phyloP scores from a whole-genome alignment of 2,797 vertebrate species.

The Semotilus atromaculatus region DNA sequence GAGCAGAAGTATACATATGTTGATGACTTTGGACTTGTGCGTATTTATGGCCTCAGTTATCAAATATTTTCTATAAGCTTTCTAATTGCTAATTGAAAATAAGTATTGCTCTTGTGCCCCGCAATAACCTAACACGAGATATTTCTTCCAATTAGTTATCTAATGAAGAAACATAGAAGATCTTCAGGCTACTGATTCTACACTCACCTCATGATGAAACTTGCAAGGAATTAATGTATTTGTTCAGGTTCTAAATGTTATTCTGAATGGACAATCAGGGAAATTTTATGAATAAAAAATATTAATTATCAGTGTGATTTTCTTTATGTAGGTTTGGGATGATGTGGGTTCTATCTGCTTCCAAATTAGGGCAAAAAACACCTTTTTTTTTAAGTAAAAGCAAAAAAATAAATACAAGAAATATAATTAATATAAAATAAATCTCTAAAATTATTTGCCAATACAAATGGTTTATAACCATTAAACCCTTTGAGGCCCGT shows the following conservation, averaged over 20 bases:
- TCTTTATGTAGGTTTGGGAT: not conserved
- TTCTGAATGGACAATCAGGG: not conserved
- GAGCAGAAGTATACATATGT: slow-evolving; percentile 87
- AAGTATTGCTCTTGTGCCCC: not conserved
- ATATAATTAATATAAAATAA: not conserved
- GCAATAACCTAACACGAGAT: slow-evolving; percentile 3
- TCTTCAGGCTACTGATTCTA: not conserved
- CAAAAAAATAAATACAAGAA: not conserved
- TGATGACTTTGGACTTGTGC: slow-evolving; percentile 72
- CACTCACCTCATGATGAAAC: not conserved
- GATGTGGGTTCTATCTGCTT: not conserved
- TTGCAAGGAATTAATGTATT: not conserved
- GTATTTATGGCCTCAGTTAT: slow-evolving; percentile 30
- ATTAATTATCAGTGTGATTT: not conserved
- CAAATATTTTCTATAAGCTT: not conserved
- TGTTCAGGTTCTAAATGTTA: not conserved
- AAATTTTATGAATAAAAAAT: not conserved
- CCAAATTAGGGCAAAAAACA: too few relatives aligned
- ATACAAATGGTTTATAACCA: not conserved
- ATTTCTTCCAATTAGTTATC: slow-evolving; percentile 39
- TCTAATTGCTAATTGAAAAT: not conserved
- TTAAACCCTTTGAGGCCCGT: not conserved
- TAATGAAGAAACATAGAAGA: slow-evolving; percentile 35
- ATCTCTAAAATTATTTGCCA: not conserved
- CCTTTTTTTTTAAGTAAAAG: not conserved